A percentile compares a stretch with the other conserved stretches of the same genome.
Conservation (phyloP, 2,888 invertebrate genomes). For the Chrysolina oricalcia region DNA sequence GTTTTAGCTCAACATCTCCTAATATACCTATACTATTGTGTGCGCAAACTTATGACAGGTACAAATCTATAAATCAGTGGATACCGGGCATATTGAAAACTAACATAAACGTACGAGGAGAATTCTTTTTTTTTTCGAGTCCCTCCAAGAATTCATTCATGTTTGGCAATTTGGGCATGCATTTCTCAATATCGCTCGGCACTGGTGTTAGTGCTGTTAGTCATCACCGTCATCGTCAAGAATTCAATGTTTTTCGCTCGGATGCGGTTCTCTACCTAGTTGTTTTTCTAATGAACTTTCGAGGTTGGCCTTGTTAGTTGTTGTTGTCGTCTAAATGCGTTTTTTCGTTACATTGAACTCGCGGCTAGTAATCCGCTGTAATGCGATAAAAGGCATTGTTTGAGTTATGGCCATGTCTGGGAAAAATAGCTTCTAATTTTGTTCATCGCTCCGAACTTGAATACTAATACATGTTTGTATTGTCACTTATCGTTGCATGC, state of each 20-base stretch:
- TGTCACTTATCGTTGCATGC: conserved; percentile 21
- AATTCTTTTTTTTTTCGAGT: neutral
- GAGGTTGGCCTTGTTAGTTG: conserved; percentile 35
- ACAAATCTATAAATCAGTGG: too few species aligned
- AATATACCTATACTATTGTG: too few species aligned
- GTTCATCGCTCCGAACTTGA: conserved; percentile 30
- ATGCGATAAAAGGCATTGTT: conserved; percentile 29
- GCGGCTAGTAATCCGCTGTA: neutral
- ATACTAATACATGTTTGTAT: conserved; percentile 34
- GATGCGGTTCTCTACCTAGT: conserved; percentile 32
- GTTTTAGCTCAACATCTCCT: too few species aligned
- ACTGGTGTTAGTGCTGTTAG: neutral
- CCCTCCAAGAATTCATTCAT: neutral
- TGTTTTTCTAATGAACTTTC: conserved; percentile 48
- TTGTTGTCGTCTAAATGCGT: conserved; percentile 27
- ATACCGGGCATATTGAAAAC: too few species aligned
- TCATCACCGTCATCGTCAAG: conserved; percentile 8
- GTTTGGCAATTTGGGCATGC: neutral
- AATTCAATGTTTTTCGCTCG: conserved; percentile 20
- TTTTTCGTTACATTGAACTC: conserved; percentile 40
- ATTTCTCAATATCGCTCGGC: neutral
- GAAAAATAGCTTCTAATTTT: conserved; percentile 42
- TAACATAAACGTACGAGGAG: too few species aligned
- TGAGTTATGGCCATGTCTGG: conserved; percentile 36
- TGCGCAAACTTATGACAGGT: too few species aligned